Conservation (phyloP, 2,888 invertebrate genomes). For the Agrotis clavis region DNA sequence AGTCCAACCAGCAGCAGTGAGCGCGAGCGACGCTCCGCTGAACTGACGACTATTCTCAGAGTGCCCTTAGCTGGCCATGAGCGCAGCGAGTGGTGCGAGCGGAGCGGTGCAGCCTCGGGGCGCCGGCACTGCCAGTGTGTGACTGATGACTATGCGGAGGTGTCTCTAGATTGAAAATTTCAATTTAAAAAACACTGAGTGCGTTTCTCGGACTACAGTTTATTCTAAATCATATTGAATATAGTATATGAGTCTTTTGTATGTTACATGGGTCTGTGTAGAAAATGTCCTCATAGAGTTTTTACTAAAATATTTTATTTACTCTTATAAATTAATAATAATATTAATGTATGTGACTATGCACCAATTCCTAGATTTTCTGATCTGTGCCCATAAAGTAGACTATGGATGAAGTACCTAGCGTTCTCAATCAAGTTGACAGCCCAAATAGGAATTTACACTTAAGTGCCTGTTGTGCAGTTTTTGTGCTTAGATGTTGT, state of each 20-base stretch:
- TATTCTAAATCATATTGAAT: slow-evolving; percentile 85
- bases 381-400: slow-evolving; percentile 57
- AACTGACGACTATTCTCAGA: slow-evolving; percentile 65
- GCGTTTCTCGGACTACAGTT: slow-evolving; percentile 79
- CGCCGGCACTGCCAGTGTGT: slow-evolving; percentile 53
- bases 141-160: slow-evolving; percentile 65
- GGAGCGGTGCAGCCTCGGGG: slow-evolving; percentile 37
- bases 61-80: slow-evolving; percentile 67
- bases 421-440: slow-evolving; percentile 51
- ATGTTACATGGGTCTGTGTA: slow-evolving; percentile 87
- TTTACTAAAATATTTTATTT: slow-evolving; percentile 88
- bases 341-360: slow-evolving; percentile 70
- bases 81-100: slow-evolving; percentile 57
- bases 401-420: slow-evolving; percentile 47
- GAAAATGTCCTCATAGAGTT: slow-evolving; percentile 86
- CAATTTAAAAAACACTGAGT: slow-evolving; percentile 76
- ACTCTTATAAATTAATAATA: slow-evolving; percentile 80
- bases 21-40: slow-evolving; percentile 55
- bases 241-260: slow-evolving; percentile 85
- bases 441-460: slow-evolving; percentile 70
- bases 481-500: slow-evolving; percentile 62
- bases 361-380: slow-evolving; percentile 62
- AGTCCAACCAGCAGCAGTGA: slow-evolving; percentile 85
- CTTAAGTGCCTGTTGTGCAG: slow-evolving; percentile 80
- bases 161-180: slow-evolving; percentile 78